Evolutionary conservation across 1,140 invertebrate species (phyloP).

Genomic region (Luehdorfia chinensis): DNA sequence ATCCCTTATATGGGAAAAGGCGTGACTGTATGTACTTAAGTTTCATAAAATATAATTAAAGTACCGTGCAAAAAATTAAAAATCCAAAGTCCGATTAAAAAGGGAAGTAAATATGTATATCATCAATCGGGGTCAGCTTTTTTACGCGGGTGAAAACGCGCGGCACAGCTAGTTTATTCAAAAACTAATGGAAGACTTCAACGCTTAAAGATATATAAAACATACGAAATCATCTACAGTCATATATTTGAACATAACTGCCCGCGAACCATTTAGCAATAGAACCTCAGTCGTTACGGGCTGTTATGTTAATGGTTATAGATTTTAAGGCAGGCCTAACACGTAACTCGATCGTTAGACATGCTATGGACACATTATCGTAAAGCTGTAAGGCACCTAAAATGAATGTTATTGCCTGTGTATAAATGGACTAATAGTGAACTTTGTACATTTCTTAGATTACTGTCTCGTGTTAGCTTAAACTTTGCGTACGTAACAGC

Average conservation of each 20-base stretch:
- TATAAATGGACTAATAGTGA: constrained; percentile 8
- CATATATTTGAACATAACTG: not conserved
- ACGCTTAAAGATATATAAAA: constrained; percentile 4
- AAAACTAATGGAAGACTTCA: too few relatives aligned
- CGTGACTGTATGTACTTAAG: too few relatives aligned
- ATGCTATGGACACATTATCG: constrained; percentile 20
- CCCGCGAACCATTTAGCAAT: constrained; percentile 11
- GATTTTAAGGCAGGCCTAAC: constrained; percentile 17
- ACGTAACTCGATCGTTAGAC: constrained; percentile 23
- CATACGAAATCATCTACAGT: constrained; percentile 2
- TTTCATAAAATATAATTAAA: too few relatives aligned
- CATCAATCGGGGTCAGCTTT: too few relatives aligned
- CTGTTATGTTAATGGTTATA: constrained; percentile 16
- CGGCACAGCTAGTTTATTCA: too few relatives aligned
- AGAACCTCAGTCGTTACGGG: constrained; percentile 11
- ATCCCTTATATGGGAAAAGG: too few relatives aligned
- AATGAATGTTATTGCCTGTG: constrained; percentile 11
- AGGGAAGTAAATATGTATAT: too few relatives aligned
- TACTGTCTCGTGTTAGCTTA: constrained; percentile 11
- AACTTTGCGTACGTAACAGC: too few relatives aligned
- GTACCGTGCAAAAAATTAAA: too few relatives aligned
- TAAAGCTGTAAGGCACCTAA: constrained; percentile 19
- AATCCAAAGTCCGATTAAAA: too few relatives aligned
- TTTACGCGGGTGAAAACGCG: too few relatives aligned
- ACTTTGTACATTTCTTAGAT: not conserved